These are phyloP conservation scores for Columbina picui DNA, from an alignment of 2,113 vertebrate genomes.

Conservation along the genomic window DNA sequence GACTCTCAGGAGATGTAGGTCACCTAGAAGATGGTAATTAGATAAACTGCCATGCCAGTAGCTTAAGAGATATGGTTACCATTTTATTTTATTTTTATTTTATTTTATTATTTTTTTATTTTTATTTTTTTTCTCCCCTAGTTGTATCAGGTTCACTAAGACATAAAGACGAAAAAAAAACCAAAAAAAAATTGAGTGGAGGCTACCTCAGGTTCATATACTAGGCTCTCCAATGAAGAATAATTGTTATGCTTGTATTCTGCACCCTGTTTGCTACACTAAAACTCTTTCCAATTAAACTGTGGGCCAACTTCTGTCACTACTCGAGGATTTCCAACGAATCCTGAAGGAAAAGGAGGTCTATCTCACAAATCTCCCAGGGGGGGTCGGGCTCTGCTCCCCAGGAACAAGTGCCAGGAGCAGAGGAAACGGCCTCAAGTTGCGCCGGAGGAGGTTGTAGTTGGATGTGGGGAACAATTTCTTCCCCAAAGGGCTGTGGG, in stretches of 20 bases:
- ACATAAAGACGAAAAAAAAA: neutral
- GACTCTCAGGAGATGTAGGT: neutral
- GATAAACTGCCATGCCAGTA: neutral
- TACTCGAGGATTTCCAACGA: neutral
- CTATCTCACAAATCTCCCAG: neutral
- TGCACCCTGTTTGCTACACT: neutral
- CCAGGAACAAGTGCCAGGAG: too few relatives aligned
- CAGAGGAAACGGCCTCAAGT: too few relatives aligned
- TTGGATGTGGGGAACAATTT: too few relatives aligned
- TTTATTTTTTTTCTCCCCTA: too few relatives aligned
- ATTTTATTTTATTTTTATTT: neutral
- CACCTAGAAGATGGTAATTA: neutral
- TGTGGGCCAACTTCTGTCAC: too few relatives aligned
- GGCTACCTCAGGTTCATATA: neutral
- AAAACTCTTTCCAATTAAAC: neutral
- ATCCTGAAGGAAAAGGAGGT: neutral
- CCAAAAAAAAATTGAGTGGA: rapidly evolving
- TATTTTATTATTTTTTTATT: neutral
- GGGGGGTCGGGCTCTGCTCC: too few relatives aligned
- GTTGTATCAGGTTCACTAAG: neutral
- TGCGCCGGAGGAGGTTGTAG: too few relatives aligned
- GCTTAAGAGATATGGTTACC: neutral
- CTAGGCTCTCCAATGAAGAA: neutral
- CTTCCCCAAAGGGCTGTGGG: too few relatives aligned
- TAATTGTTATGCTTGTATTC: neutral